Percentiles rank a stretch among this genome's conserved stretches.
Conservation (phyloP, 2,113 vertebrate species). For the Pteruthius melanotis region DNA sequence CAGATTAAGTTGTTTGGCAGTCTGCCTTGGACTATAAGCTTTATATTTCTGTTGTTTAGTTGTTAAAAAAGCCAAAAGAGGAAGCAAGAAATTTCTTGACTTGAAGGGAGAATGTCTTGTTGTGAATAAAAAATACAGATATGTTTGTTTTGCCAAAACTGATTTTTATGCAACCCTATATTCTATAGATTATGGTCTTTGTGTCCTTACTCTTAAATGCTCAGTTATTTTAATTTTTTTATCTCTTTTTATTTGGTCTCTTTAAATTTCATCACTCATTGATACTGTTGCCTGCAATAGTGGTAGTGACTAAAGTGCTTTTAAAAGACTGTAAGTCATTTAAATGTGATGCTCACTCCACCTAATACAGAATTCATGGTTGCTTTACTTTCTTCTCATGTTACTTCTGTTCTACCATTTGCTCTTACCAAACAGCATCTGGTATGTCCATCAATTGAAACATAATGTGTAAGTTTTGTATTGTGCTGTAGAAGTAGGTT, state of each 20-base stretch:
- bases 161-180: not conserved
- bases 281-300: not conserved
- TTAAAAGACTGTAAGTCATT: not conserved
- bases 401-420: not conserved
- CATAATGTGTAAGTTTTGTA: not conserved
- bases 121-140: not conserved
- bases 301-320: not conserved
- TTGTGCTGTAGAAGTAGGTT: not conserved
- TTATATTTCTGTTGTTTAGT: not conserved
- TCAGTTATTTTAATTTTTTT: not conserved
- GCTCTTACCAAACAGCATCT: not conserved
- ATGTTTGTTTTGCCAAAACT: not conserved
- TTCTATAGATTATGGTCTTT: not conserved
- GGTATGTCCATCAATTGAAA: not conserved
- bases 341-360: not conserved
- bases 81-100: not conserved
- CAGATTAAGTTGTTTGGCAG: not conserved
- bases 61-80: not conserved
- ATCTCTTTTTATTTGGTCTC: not conserved
- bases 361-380: not conserved
- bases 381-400: not conserved
- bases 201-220: not conserved
- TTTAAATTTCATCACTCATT: not conserved
- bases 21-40: not conserved
- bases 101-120: not conserved